Conservation (phyloP, 2,113 vertebrate species). For the Cyphomyrus discorhynchus region DNA sequence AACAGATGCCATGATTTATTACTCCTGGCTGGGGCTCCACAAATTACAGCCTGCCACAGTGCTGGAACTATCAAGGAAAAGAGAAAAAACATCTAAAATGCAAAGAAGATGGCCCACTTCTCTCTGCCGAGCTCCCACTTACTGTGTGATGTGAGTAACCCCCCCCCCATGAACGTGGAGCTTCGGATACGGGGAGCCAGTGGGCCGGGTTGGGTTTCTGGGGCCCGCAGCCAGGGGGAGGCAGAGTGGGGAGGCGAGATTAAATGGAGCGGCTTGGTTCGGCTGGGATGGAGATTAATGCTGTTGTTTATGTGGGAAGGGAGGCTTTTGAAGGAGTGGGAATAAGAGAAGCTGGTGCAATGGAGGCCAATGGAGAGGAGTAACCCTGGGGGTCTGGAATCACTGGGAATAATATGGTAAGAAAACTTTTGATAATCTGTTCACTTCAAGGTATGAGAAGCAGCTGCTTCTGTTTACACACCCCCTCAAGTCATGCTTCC, state of each 20-base stretch:
- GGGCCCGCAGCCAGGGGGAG: neutral
- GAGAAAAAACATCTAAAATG: neutral
- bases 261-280: neutral
- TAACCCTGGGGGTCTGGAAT: neutral
- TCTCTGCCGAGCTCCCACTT: neutral
- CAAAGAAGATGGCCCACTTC: conserved; percentile 4
- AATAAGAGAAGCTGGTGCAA: neutral
- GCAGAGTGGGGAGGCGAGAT: neutral
- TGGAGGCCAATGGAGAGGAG: neutral
- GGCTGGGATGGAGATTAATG: neutral
- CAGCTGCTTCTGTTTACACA: neutral
- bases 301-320: neutral
- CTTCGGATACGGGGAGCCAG: neutral
- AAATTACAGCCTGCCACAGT: conserved; percentile 15
- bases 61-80: neutral
- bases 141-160: neutral
- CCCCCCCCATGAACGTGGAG: neutral
- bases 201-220: neutral
- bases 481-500: neutral
- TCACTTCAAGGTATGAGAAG: neutral
- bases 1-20: conserved; percentile 48
- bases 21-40: conserved; percentile 4
- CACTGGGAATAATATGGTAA: neutral
- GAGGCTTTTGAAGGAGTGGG: neutral
- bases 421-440: neutral